These are phyloP conservation scores for Oscheius sp. DNA, from an alignment of 2,888 invertebrate species.

Conservation along the genomic window DNA sequence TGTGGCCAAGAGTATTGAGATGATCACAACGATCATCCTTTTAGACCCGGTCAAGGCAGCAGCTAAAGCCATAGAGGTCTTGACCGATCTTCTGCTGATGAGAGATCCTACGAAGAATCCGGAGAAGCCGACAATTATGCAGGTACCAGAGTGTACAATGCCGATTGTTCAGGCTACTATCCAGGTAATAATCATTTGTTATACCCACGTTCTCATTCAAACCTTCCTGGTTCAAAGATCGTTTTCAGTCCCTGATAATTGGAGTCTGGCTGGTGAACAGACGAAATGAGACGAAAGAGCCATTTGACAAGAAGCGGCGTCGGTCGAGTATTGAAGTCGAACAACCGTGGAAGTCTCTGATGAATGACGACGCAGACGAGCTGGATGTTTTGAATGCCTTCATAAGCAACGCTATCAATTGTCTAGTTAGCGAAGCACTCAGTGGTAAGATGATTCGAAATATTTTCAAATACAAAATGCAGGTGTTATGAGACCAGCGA, in stretches of 20 bases:
- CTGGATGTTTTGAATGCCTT: neutral
- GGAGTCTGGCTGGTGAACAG: constrained; percentile 35
- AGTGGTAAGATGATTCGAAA: constrained; percentile 6
- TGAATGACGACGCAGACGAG: constrained; percentile 10
- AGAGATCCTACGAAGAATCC: constrained; percentile 8
- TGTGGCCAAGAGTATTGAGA: constrained; percentile 26
- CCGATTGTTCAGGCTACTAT: constrained; percentile 23
- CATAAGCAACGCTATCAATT: constrained; percentile 20
- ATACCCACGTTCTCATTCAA: no score
- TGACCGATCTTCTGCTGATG: constrained; percentile 1
- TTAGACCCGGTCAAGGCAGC: constrained; percentile 25
- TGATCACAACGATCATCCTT: constrained; percentile 24
- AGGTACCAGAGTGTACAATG: constrained; percentile 18
- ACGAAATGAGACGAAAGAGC: constrained; percentile 7
- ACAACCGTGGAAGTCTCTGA: constrained; percentile 11
- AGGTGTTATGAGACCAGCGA: constrained; percentile 29
- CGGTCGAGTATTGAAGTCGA: constrained; percentile 13
- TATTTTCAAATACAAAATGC: neutral
- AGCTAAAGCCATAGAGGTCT: constrained; percentile 28
- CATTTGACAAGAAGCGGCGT: constrained; percentile 9
- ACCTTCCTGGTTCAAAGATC: neutral
- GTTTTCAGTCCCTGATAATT: constrained; percentile 27
- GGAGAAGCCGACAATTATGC: constrained; percentile 14
- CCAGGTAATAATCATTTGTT: constrained; percentile 6
- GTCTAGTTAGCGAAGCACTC: constrained; percentile 11